Percentiles rank a stretch among this genome's conserved stretches.
These are phyloP conservation scores for Thalpophila matura DNA, from an alignment of 2,888 invertebrate species.

Conservation along the genomic window DNA sequence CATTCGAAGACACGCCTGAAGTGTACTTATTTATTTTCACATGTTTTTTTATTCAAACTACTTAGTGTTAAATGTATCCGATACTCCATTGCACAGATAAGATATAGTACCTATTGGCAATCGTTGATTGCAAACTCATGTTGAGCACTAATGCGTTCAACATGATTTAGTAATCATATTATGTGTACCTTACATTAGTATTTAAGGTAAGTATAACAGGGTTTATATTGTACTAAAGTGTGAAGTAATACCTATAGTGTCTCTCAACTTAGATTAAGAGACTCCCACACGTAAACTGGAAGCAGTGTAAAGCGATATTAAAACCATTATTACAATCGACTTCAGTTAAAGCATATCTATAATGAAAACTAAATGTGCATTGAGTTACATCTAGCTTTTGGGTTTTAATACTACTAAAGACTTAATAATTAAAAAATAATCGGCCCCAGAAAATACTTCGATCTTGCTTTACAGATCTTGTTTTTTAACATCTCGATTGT, in stretches of 20 bases:
- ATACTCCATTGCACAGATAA: conserved; percentile 5
- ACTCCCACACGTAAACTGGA: background rate
- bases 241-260: conserved; percentile 10
- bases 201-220: conserved; percentile 21
- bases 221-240: conserved; percentile 18
- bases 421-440: too few relatives aligned
- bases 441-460: too few relatives aligned
- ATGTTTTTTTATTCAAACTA: background rate
- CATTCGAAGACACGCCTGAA: conserved; percentile 1
- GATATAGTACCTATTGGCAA: conserved; percentile 16
- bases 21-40: background rate
- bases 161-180: too few relatives aligned
- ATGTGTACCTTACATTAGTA: too few relatives aligned
- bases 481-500: too few relatives aligned
- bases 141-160: too few relatives aligned
- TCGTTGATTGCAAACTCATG: conserved; percentile 30
- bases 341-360: conserved; percentile 13
- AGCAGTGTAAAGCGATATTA: conserved; percentile 9
- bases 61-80: background rate
- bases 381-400: too few relatives aligned
- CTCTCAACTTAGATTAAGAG: conserved; percentile 4
- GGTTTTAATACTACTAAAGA: too few relatives aligned
- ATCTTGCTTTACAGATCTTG: too few relatives aligned
- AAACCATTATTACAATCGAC: conserved; percentile 8
- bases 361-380: too few relatives aligned